Conservation (phyloP, 2,797 vertebrate species). For the Cryptoprocta ferox region DNA sequence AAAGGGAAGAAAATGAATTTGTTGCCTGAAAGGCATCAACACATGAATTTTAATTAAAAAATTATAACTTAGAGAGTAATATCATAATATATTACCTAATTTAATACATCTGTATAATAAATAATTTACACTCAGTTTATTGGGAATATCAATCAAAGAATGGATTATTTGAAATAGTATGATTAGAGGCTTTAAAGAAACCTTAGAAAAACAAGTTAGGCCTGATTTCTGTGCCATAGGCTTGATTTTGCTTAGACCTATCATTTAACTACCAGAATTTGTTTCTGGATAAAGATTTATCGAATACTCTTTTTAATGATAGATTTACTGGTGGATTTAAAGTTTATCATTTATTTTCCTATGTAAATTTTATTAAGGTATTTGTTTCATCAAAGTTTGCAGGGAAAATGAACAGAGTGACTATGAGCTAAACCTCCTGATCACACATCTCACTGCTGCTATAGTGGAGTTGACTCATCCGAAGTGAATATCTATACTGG, state of each 20-base stretch:
- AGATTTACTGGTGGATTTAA: background rate
- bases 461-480: background rate
- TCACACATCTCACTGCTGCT: background rate
- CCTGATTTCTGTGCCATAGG: background rate
- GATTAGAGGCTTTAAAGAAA: background rate
- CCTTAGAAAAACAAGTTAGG: background rate
- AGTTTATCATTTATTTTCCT: background rate
- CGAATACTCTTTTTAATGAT: background rate
- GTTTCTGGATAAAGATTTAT: background rate
- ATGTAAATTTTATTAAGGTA: background rate
- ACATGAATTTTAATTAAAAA: slow-evolving; percentile 16
- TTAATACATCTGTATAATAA: background rate
- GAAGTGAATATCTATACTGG: background rate
- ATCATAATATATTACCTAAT: background rate
- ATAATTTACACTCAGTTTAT: background rate
- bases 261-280: background rate
- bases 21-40: background rate
- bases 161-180: background rate
- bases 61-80: background rate
- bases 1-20: background rate
- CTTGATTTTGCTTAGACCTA: background rate
- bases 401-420: background rate
- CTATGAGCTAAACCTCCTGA: background rate
- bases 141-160: background rate
- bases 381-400: background rate